Evolutionary conservation across 2,888 invertebrate species (phyloP), one percentile per base, ranked within the genome.

Genomic region (Drosophila kokeensis): DNA sequence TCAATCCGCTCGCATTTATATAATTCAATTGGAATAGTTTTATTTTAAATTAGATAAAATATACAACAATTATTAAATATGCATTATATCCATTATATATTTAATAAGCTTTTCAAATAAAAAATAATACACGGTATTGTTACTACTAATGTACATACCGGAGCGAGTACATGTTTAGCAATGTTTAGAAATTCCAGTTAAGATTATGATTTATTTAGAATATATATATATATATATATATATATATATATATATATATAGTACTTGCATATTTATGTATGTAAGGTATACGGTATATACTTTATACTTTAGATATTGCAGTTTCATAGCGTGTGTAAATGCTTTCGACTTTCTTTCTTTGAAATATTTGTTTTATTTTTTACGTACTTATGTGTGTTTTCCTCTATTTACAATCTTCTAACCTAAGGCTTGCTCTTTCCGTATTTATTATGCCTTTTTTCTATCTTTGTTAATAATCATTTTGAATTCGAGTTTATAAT

Each of bases 11-110:
- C 5, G 27, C 11, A 27, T n/a, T 40, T 36, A 21, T 15, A 36
- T 21, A 57, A 34, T 75, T 81, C 49, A 62, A 71, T 72, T 80
- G 80, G 82, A 80, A 80, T 82, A 82, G 38, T 81, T 83, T 83
- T 82, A 78, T 80, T 83, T 74, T 77, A 81, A 81, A 77, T 83
- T 77, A 83, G 68, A 79, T 81, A 79, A 82, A 82, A 83, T 83
- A 71, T 79, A 83, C 83, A 83, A 83, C 82, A 83, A 83, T 83
- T 79, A 81, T 79, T 83, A 75, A 67, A 81, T 69, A 76, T 72
- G 75, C 68, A 40, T 77, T 74, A 81, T 64, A 53, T 57, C 42
- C 30, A 57, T 57, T 57, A 57, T 40, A 38, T 72, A 50, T 74
- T 70, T 76, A 72, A 76, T 79, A 71, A 79, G 73, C 81, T 66